phyloP scores from a whole-genome alignment of 2,113 vertebrate species.

The Microtus oregoni region DNA sequence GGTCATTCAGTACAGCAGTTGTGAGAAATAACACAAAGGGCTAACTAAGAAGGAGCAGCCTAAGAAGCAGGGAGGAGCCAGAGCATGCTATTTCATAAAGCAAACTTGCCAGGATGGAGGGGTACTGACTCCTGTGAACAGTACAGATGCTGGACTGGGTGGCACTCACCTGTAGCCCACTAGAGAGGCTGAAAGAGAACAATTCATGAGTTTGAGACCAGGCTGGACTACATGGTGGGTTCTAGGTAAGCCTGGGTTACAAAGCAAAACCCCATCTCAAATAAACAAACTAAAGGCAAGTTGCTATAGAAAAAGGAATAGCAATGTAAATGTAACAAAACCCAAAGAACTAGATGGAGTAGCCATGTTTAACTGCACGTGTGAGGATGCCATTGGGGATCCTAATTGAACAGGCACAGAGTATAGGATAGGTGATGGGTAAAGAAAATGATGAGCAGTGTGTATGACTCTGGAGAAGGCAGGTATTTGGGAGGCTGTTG shows the following conservation, averaged over 20 bases:
- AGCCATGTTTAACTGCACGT: neutral
- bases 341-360: neutral
- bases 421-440: neutral
- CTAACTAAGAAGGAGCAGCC: conserved; percentile 14
- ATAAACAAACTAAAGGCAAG: neutral
- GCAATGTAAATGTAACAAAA: neutral
- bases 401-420: neutral
- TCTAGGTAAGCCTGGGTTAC: neutral
- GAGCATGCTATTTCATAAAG: neutral
- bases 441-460: neutral
- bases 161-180: neutral
- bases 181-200: neutral
- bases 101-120: neutral
- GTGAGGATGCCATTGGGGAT: neutral
- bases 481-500: neutral
- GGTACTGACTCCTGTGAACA: neutral
- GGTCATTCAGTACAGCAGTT: neutral
- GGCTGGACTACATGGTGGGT: neutral
- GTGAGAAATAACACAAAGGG: neutral
- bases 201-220: neutral
- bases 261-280: neutral
- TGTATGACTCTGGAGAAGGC: neutral
- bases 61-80: neutral
- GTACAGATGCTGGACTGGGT: neutral
- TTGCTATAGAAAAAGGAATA: neutral